Evolutionary conservation across 2,888 invertebrate species (phyloP), one percentile per base, ranked within the genome.

Genomic region (Mesopsocus fuscifrons): DNA sequence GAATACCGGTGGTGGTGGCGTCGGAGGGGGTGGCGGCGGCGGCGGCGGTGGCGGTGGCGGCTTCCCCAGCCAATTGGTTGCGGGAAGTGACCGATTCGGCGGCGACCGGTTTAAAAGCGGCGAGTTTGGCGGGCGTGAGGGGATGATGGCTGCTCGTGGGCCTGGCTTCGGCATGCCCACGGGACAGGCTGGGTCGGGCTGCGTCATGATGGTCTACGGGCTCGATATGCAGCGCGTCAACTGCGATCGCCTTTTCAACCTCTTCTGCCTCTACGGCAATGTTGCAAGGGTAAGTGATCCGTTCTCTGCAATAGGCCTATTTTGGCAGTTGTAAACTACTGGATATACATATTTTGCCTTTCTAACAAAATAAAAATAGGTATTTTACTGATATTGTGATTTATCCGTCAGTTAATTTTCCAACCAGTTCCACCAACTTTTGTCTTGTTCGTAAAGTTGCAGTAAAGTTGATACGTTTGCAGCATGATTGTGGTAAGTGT

Each of bases 191-290:
- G 21, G 11, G 23, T 34, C 41, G 42, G 44, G 34, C 15, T 42
- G 30, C 41, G 95, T 97, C 48, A 81, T 95, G 70, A 95, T 97
- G 95, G 91, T 97, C 45, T 97, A 98, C 65, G 95, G 95, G 2
- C 70, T 98, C 49, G 88, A 92, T 60, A 80, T 83, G 44, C 78
- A 85, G 54, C 85, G 87, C 55, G 84, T 92, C 59, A 98, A 95
- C 64, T 85, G 91, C 49, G 94, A 95, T 59, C 77, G 83, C 56
- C 73, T 98, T 48, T 98, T 98, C 74, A 98, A 98, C 67, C 69
- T 98, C 55, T 88, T 98, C 69, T 98, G 98, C 65, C 74, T 97
- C 49, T 98, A 97, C 63, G 98, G 98, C 54, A 98, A 98, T 62
- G 94, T 97, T 50, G 82, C 89, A 54, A 79, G 91, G 75, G 94